A percentile compares a stretch with the other conserved stretches of the same genome.
Evolutionary conservation across 2,888 invertebrate species (phyloP).

Genomic region (Apoda limacodes): DNA sequence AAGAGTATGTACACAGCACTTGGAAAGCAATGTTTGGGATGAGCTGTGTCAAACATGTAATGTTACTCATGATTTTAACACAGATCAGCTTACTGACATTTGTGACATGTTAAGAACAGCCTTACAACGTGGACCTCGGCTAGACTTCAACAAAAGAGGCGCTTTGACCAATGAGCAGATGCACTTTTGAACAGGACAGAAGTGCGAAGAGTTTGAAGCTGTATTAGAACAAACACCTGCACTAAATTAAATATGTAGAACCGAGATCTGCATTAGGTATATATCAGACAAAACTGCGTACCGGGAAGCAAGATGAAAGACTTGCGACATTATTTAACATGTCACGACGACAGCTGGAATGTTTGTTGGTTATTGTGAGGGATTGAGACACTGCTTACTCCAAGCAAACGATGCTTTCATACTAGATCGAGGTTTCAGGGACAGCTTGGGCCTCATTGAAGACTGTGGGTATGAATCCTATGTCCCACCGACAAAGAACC

Average conservation of each 20-base stretch:
- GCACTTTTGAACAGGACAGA: conserved; percentile 11
- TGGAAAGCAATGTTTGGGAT: conserved; percentile 7
- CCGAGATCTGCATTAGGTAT: conserved; percentile 13
- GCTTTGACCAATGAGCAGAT: conserved; percentile 9
- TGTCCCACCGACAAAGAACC: conserved; percentile 1
- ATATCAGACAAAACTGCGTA: too few species aligned
- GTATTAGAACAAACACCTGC: too few species aligned
- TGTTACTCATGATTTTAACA: too few species aligned
- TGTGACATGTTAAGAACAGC: conserved; percentile 9
- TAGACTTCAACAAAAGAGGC: conserved; percentile 9
- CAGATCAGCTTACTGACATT: conserved; percentile 9
- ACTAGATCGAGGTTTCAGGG: conserved; percentile 1
- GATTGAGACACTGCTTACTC: not conserved
- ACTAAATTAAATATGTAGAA: conserved; percentile 7
- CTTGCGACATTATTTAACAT: conserved; percentile 6
- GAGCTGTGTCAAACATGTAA: conserved; percentile 12
- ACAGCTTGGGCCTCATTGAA: conserved; percentile 1
- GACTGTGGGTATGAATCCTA: conserved; percentile 1
- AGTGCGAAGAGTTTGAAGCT: too few species aligned
- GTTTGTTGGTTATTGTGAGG: not conserved
- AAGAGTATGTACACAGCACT: conserved; percentile 2
- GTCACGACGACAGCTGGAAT: not conserved
- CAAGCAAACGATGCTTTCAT: conserved; percentile 2
- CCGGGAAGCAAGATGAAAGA: conserved; percentile 6
- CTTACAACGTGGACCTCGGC: conserved; percentile 6